These are phyloP conservation scores for Mormyrus proboscirostris DNA, from an alignment of 2,797 vertebrate genomes.

Conservation along the genomic window DNA sequence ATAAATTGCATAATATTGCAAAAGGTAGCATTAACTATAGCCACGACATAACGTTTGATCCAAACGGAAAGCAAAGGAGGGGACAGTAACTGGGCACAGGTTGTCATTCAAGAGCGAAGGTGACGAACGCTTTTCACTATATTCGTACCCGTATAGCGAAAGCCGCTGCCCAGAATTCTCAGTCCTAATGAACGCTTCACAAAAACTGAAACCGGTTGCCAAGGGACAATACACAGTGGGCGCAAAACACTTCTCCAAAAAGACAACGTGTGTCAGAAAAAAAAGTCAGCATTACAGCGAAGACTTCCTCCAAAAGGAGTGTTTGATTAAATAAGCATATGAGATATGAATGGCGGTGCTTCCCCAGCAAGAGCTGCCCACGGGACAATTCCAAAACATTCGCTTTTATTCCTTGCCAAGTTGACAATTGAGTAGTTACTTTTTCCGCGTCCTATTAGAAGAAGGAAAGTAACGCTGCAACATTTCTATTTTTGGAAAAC, in stretches of 20 bases:
- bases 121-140: not conserved
- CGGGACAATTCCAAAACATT: not conserved
- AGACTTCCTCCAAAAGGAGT: not conserved
- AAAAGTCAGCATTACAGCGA: not conserved
- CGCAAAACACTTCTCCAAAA: not conserved
- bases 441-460: not conserved
- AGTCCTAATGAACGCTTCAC: not conserved
- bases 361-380: not conserved
- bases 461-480: not conserved
- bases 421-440: not conserved
- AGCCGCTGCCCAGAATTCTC: not conserved
- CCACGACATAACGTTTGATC: not conserved
- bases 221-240: not conserved
- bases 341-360: constrained; percentile 19
- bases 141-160: not conserved
- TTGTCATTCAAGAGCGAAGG: not conserved
- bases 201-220: not conserved
- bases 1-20: not conserved
- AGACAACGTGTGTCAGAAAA: not conserved
- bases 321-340: constrained; percentile 6
- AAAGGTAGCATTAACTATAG: not conserved
- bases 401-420: not conserved
- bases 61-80: not conserved
- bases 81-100: not conserved
- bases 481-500: not conserved